Evolutionary conservation across 2,113 vertebrate genomes (phyloP).

Genomic region (Callocephalon fimbriatum): DNA sequence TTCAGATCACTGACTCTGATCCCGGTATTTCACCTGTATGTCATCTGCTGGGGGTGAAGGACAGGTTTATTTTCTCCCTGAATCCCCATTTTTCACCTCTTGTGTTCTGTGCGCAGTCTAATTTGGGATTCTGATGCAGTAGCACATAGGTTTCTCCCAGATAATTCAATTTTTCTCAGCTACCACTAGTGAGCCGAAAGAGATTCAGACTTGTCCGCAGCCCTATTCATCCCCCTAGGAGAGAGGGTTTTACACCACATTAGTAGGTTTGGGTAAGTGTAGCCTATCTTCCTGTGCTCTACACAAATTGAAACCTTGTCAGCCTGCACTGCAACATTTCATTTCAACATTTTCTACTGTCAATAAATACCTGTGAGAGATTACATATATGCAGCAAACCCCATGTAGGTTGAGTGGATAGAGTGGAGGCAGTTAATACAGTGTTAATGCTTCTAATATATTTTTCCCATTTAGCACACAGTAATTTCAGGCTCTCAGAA

Average conservation of each 20-base stretch:
- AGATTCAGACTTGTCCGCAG: neutral
- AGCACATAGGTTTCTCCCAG: neutral
- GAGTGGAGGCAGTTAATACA: neutral
- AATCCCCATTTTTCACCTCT: neutral
- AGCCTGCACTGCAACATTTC: conserved; percentile 19
- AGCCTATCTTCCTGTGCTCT: neutral
- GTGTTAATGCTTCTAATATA: neutral
- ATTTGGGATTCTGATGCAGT: neutral
- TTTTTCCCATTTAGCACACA: neutral
- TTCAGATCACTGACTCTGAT: neutral
- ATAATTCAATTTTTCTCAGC: conserved; percentile 10
- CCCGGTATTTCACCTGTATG: neutral
- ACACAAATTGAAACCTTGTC: conserved; percentile 37
- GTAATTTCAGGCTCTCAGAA: neutral
- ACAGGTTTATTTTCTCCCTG: neutral
- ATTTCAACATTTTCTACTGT: conserved; percentile 24
- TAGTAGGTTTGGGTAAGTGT: conserved; percentile 12
- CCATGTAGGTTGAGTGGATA: neutral
- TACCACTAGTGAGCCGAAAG: neutral
- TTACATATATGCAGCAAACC: neutral
- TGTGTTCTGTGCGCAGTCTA: neutral
- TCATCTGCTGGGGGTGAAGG: neutral
- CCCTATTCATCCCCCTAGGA: neutral
- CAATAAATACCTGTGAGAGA: neutral
- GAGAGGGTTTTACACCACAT: conserved; percentile 1